Evolutionary conservation across 2,113 vertebrate species (phyloP).

Genomic region (Nasalis larvatus): DNA sequence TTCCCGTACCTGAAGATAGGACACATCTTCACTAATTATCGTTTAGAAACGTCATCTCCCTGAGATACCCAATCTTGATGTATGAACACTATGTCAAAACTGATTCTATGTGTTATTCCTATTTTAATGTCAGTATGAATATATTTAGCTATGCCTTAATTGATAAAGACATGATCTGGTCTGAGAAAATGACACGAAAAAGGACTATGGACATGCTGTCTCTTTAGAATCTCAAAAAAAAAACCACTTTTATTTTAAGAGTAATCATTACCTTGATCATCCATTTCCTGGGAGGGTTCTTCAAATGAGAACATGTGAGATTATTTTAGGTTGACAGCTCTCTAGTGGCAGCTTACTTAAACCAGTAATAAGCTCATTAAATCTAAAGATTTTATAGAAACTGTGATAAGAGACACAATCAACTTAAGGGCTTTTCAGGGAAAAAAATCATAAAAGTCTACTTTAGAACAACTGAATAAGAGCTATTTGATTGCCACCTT

Average conservation of each 20-base stretch:
- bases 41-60: neutral
- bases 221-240: conserved; percentile 43
- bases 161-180: conserved; percentile 25
- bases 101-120: neutral
- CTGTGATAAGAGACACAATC: conserved; percentile 74
- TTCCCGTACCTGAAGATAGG: neutral
- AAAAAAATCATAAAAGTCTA: conserved; percentile 56
- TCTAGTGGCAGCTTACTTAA: conserved; percentile 77
- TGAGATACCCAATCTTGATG: neutral
- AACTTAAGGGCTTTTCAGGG: conserved; percentile 73
- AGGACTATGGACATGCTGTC: neutral
- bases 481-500: conserved; percentile 62
- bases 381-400: conserved; percentile 77
- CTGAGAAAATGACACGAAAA: conserved; percentile 22
- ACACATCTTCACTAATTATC: neutral
- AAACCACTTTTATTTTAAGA: conserved; percentile 69
- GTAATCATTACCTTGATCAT: conserved; percentile 74
- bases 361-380: conserved; percentile 78
- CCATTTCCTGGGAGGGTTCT: conserved; percentile 68
- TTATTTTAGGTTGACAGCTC: conserved; percentile 76
- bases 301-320: conserved; percentile 70
- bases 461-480: conserved; percentile 72
- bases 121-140: neutral
- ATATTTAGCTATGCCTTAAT: conserved; percentile 5
- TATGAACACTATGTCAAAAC: neutral